These are phyloP conservation scores for Drosophila demipolita DNA, from an alignment of 2,888 invertebrate genomes.

Conservation along the genomic window DNA sequence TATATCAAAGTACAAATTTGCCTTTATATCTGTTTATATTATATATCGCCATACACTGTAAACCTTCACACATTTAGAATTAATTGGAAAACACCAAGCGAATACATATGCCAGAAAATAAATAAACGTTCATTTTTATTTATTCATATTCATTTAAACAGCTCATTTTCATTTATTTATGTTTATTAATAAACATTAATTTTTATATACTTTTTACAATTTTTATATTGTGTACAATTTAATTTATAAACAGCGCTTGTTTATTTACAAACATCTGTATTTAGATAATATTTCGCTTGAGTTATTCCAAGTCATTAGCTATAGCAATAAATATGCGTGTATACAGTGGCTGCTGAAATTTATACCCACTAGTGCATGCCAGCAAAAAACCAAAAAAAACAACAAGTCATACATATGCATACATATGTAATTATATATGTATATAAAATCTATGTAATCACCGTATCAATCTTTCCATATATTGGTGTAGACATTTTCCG, in stretches of 20 bases:
- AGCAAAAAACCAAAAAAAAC: constrained; percentile 6
- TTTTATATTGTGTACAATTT: not conserved
- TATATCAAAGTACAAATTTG: not conserved
- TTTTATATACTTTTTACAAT: not conserved
- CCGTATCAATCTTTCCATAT: constrained; percentile 22
- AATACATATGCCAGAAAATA: not conserved
- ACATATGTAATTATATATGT: not conserved
- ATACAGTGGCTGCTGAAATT: constrained; percentile 39
- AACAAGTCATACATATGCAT: not conserved
- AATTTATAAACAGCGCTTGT: not conserved
- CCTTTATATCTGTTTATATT: not conserved
- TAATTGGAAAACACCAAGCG: not conserved
- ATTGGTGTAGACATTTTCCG: constrained; percentile 64
- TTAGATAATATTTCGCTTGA: constrained; percentile 9
- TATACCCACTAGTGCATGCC: constrained; percentile 63
- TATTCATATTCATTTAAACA: not conserved
- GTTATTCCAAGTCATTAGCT: constrained; percentile 19
- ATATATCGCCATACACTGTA: not conserved
- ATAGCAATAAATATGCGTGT: constrained; percentile 10
- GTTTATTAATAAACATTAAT: not conserved
- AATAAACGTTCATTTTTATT: not conserved
- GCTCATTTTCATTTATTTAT: not conserved
- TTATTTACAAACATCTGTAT: constrained; percentile 1
- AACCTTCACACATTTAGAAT: not conserved
- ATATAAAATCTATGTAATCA: constrained; percentile 24